Evolutionary conservation across 2,888 invertebrate species (phyloP).

Genomic region (Cepaea hortensis): DNA sequence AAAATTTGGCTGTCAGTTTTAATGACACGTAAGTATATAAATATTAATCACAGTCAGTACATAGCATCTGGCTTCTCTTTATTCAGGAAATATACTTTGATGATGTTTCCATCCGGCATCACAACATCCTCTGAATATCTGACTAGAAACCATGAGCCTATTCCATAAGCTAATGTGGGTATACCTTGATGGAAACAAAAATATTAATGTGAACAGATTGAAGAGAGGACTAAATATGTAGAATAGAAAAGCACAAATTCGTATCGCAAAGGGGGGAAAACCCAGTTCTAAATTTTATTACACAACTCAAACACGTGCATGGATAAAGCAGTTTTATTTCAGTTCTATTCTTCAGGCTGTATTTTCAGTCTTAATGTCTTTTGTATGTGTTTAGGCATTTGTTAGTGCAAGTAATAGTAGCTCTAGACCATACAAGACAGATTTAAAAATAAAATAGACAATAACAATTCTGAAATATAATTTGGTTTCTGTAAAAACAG

Average conservation of each 20-base stretch:
- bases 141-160: slow-evolving; percentile 89
- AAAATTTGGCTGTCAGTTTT: neutral
- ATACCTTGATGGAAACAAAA: slow-evolving; percentile 81
- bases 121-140: slow-evolving; percentile 86
- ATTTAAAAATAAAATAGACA: no score
- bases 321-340: no score
- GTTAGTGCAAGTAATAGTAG: no score
- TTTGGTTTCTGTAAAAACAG: no score
- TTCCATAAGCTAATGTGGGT: slow-evolving; percentile 92
- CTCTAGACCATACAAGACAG: no score
- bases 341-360: no score
- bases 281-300: neutral
- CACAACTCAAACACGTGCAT: no score
- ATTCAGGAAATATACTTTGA: slow-evolving; percentile 91
- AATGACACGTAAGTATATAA: neutral
- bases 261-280: neutral
- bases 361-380: neutral
- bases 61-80: slow-evolving; percentile 83
- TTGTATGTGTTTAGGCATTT: no score
- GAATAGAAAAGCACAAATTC: neutral
- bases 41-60: slow-evolving; percentile 43
- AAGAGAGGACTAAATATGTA: neutral
- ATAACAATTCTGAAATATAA: no score
- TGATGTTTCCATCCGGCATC: slow-evolving; percentile 82
- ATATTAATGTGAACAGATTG: no score